Percentiles rank a stretch among this genome's conserved stretches.
Conservation (phyloP, 2,888 invertebrate species). For the Lithosia quadra region DNA sequence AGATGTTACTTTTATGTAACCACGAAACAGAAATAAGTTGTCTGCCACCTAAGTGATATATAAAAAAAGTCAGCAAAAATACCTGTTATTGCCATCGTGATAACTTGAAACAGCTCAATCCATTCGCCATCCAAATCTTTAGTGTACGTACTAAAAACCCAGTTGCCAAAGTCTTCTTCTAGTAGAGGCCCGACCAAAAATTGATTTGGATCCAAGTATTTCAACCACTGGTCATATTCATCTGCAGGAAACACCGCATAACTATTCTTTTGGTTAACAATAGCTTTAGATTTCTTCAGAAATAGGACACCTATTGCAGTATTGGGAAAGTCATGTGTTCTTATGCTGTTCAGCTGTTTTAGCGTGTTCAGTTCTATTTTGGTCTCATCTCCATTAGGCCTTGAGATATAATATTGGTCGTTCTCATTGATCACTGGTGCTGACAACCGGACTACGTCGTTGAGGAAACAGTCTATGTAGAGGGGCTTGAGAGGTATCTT, state of each 20-base stretch:
- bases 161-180: conserved; percentile 74
- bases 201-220: conserved; percentile 58
- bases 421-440: conserved; percentile 59
- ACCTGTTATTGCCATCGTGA: conserved; percentile 73
- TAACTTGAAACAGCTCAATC: conserved; percentile 73
- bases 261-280: conserved; percentile 17
- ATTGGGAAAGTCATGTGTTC: not conserved
- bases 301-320: not conserved
- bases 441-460: conserved; percentile 65
- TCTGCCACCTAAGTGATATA: too few relatives aligned
- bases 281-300: not conserved
- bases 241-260: conserved; percentile 17
- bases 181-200: conserved; percentile 72
- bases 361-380: conserved; percentile 53
- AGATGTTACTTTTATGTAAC: too few relatives aligned
- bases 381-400: conserved; percentile 64
- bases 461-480: conserved; percentile 55
- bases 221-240: conserved; percentile 39
- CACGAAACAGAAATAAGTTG: too few relatives aligned
- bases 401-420: conserved; percentile 60
- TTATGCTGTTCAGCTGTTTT: not conserved
- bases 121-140: conserved; percentile 58
- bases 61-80: conserved; percentile 28
- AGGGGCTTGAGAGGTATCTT: conserved; percentile 64
- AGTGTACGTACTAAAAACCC: conserved; percentile 71